Percentiles rank a stretch among this genome's conserved stretches.
phyloP scores from a whole-genome alignment of 2,113 vertebrate species.

The Macaca nemestrina region DNA sequence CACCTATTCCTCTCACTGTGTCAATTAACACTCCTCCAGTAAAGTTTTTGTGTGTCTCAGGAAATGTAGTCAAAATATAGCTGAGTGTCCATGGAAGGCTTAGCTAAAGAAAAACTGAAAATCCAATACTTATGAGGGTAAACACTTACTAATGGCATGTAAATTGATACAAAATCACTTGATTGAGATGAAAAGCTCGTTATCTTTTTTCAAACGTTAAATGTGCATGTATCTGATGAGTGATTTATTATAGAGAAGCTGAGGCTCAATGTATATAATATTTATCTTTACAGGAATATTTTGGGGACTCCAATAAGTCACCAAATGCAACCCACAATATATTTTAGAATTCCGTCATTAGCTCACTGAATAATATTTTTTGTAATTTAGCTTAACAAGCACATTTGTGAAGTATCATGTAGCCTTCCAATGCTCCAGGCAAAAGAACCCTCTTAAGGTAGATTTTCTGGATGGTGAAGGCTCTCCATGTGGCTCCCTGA shows the following conservation, averaged over 20 bases:
- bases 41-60: neutral
- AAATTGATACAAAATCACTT: conserved; percentile 41
- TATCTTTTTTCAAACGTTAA: conserved; percentile 51
- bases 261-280: conserved; percentile 51
- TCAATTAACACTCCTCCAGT: neutral
- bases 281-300: conserved; percentile 55
- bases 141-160: neutral
- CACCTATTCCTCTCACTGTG: neutral
- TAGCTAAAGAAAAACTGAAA: conserved; percentile 28
- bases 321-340: conserved; percentile 48
- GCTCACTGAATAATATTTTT: conserved; percentile 78
- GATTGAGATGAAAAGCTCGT: conserved; percentile 20
- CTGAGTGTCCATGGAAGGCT: neutral
- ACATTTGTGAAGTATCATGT: conserved; percentile 74
- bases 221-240: conserved; percentile 5
- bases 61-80: neutral
- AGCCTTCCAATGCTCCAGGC: conserved; percentile 75
- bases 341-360: conserved; percentile 57
- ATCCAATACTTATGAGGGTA: neutral
- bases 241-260: conserved; percentile 51
- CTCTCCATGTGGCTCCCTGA: conserved; percentile 53
- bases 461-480: conserved; percentile 71
- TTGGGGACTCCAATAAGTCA: conserved; percentile 19
- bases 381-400: conserved; percentile 75
- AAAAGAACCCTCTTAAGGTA: conserved; percentile 77